Evolutionary conservation across 2,113 vertebrate genomes (phyloP).

Genomic region (Atractosteus spatula): DNA sequence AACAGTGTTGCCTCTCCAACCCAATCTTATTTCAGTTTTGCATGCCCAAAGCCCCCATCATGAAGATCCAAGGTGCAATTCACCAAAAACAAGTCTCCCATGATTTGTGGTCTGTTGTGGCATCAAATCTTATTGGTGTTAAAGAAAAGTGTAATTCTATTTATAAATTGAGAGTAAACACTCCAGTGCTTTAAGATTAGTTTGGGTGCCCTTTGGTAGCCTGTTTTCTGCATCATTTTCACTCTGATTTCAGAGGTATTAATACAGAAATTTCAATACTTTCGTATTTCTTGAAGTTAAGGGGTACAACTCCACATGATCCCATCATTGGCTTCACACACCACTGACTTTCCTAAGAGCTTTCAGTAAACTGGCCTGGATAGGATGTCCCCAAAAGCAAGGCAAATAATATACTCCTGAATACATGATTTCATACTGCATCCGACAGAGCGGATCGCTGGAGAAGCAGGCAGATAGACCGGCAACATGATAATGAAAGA

Average conservation of each 20-base stretch:
- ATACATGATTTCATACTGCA: background rate
- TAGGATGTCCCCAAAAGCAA: background rate
- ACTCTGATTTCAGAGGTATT: slow-evolving; percentile 43
- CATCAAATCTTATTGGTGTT: background rate
- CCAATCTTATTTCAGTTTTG: too few species aligned
- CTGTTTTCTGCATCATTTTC: slow-evolving; percentile 59
- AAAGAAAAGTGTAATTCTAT: slow-evolving; percentile 39
- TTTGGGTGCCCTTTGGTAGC: slow-evolving; percentile 40
- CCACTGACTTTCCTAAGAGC: slow-evolving; percentile 37
- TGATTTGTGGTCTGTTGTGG: background rate
- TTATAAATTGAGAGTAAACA: slow-evolving; percentile 45
- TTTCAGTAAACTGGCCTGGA: background rate
- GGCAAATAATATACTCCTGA: background rate
- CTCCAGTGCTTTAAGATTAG: slow-evolving; percentile 48
- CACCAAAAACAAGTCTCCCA: background rate
- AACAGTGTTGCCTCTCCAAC: too few species aligned
- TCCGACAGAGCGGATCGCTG: too few species aligned
- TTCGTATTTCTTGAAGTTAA: slow-evolving; percentile 11
- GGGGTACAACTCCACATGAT: slow-evolving; percentile 44
- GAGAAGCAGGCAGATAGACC: too few species aligned
- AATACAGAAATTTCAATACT: background rate
- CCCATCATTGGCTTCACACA: slow-evolving; percentile 56
- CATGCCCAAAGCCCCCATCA: too few species aligned
- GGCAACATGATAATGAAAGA: too few species aligned
- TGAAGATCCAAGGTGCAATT: too few species aligned